These are phyloP conservation scores for Xiphophorus couchianus DNA, from an alignment of 2,113 vertebrate genomes.

Conservation along the genomic window DNA sequence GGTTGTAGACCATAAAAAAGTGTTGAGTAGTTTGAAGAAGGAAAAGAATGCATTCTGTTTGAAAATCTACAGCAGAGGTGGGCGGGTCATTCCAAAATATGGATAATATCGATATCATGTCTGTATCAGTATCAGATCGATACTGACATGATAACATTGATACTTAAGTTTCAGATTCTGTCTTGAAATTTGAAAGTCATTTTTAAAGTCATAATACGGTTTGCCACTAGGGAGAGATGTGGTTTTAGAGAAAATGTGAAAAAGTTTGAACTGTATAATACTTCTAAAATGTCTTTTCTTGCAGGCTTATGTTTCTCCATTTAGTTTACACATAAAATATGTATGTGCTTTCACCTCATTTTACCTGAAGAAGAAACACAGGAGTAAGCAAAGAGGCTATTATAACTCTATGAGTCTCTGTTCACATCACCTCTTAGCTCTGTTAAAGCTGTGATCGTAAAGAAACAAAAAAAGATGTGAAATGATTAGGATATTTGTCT, in stretches of 20 bases:
- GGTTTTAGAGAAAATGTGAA: neutral
- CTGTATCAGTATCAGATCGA: too few relatives aligned
- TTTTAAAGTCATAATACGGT: too few relatives aligned
- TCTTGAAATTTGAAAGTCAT: too few relatives aligned
- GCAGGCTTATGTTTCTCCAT: conserved; percentile 18
- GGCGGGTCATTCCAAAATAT: too few relatives aligned
- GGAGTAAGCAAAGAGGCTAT: conserved; percentile 30
- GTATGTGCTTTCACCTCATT: conserved; percentile 7
- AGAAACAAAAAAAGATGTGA: conserved; percentile 33
- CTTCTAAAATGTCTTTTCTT: conserved; percentile 1
- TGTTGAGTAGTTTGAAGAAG: neutral
- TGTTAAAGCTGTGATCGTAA: conserved; percentile 20
- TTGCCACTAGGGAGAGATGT: too few relatives aligned
- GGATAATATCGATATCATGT: too few relatives aligned
- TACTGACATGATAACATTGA: too few relatives aligned
- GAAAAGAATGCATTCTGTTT: neutral
- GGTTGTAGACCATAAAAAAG: neutral
- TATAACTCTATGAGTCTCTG: conserved; percentile 30
- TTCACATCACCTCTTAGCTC: conserved; percentile 31
- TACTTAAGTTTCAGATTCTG: too few relatives aligned
- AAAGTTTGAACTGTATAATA: neutral
- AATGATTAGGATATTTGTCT: conserved; percentile 46
- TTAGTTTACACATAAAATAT: conserved; percentile 26
- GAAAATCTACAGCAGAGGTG: too few relatives aligned
- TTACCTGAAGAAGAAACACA: conserved; percentile 36